Evolutionary conservation across 53 echinoderm and acorn worm genomes (phyloP).

Genomic region (Holothuria leucospilota): DNA sequence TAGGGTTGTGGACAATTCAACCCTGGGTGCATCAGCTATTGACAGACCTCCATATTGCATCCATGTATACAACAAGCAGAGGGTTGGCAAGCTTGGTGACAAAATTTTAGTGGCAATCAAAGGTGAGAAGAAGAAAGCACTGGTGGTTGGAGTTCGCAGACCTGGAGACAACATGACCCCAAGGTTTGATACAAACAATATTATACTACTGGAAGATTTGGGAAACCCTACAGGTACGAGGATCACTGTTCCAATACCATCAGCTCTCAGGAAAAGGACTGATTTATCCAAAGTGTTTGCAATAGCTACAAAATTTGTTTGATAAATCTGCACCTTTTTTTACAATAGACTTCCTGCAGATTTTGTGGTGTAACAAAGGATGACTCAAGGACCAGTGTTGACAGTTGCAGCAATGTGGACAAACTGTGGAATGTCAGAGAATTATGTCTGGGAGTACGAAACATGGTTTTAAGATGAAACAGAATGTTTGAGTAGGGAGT

Average conservation of each 20-base stretch:
- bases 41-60: conserved; percentile 91
- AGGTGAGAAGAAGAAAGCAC: conserved; percentile 90
- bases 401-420: too few relatives aligned
- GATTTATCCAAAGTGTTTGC: conserved; percentile 96
- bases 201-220: conserved; percentile 83
- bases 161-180: conserved; percentile 78
- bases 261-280: conserved; percentile 75
- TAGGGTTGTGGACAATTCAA: conserved; percentile 90
- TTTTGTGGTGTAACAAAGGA: too few relatives aligned
- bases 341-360: too few relatives aligned
- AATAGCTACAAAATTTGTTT: conserved; percentile 87
- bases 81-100: conserved; percentile 83
- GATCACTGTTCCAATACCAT: conserved; percentile 89
- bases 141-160: conserved; percentile 86
- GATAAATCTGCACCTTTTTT: conserved; percentile 3
- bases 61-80: conserved; percentile 89
- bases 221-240: conserved; percentile 95
- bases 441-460: too few relatives aligned
- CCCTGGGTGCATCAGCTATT: conserved; percentile 73
- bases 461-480: too few relatives aligned
- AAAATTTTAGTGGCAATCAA: conserved; percentile 80
- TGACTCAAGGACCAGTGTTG: too few relatives aligned
- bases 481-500: too few relatives aligned
- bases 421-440: too few relatives aligned
- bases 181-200: conserved; percentile 93